Percentiles rank a stretch among this genome's conserved stretches.
Evolutionary conservation across 2,888 invertebrate species (phyloP).

Genomic region (Scaptomyza reducta): DNA sequence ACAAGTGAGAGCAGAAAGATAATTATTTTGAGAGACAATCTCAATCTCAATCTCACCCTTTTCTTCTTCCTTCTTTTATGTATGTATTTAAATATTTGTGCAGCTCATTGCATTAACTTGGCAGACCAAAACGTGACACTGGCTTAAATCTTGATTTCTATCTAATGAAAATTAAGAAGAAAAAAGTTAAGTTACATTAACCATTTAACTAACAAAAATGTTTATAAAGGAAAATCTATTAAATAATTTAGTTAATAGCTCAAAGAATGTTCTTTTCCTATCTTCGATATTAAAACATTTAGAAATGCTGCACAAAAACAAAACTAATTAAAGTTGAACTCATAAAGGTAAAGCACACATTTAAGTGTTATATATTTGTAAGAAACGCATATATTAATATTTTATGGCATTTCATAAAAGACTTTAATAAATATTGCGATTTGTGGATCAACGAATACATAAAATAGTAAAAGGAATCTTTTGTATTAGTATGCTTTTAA

Average conservation of each 20-base stretch:
- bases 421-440: background rate
- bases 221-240: too few relatives aligned
- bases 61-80: constrained; percentile 30
- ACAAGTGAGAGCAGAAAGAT: constrained; percentile 10
- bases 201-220: too few relatives aligned
- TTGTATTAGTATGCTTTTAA: background rate
- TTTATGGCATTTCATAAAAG: background rate
- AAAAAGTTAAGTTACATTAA: too few relatives aligned
- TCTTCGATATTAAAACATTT: too few relatives aligned
- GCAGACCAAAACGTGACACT: constrained; percentile 20
- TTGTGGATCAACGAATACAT: background rate
- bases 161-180: background rate
- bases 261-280: too few relatives aligned
- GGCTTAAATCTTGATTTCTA: background rate
- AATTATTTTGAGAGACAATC: constrained; percentile 10
- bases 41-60: constrained; percentile 2
- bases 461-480: background rate
- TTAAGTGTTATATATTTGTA: background rate
- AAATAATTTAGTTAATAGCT: too few relatives aligned
- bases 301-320: too few relatives aligned
- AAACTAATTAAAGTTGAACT: too few relatives aligned
- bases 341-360: background rate
- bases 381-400: background rate
- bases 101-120: constrained; percentile 31
- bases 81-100: constrained; percentile 47